These are phyloP conservation scores for Eupeodes latifasciatus DNA, from an alignment of 2,888 invertebrate genomes.

Conservation along the genomic window DNA sequence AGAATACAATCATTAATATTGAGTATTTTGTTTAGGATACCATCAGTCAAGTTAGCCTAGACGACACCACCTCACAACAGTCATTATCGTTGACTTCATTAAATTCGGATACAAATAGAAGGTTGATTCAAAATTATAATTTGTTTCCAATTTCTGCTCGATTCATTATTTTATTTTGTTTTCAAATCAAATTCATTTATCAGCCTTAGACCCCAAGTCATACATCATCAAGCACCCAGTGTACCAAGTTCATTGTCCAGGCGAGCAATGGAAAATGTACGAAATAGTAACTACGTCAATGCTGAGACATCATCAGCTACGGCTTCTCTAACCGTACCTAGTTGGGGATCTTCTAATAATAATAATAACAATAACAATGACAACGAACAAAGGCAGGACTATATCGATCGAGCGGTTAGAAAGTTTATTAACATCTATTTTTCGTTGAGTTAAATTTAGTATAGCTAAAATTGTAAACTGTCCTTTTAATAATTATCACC, in stretches of 20 bases:
- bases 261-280: slow-evolving; percentile 77
- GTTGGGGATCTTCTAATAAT: slow-evolving; percentile 41
- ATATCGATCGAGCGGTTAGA: slow-evolving; percentile 60
- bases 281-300: slow-evolving; percentile 69
- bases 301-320: slow-evolving; percentile 51
- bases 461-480: slow-evolving; percentile 45
- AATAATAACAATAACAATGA: slow-evolving; percentile 49
- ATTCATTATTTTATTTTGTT: slow-evolving; percentile 10
- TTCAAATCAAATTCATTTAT: slow-evolving; percentile 37
- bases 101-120: slow-evolving; percentile 65
- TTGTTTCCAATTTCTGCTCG: not conserved
- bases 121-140: slow-evolving; percentile 45
- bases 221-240: slow-evolving; percentile 69
- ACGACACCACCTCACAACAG: slow-evolving; percentile 79
- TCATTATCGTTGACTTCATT: slow-evolving; percentile 78
- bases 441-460: slow-evolving; percentile 45
- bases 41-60: slow-evolving; percentile 79
- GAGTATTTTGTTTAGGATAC: slow-evolving; percentile 78
- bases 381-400: slow-evolving; percentile 30
- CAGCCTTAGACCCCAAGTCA: slow-evolving; percentile 40
- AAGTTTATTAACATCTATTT: slow-evolving; percentile 5
- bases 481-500: slow-evolving; percentile 40
- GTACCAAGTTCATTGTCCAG: slow-evolving; percentile 76
- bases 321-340: slow-evolving; percentile 25
- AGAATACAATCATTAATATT: slow-evolving; percentile 35